Percentiles rank a stretch among this genome's conserved stretches.
Conservation (phyloP, 1,140 invertebrate genomes). For the Drosophila littoralis region DNA sequence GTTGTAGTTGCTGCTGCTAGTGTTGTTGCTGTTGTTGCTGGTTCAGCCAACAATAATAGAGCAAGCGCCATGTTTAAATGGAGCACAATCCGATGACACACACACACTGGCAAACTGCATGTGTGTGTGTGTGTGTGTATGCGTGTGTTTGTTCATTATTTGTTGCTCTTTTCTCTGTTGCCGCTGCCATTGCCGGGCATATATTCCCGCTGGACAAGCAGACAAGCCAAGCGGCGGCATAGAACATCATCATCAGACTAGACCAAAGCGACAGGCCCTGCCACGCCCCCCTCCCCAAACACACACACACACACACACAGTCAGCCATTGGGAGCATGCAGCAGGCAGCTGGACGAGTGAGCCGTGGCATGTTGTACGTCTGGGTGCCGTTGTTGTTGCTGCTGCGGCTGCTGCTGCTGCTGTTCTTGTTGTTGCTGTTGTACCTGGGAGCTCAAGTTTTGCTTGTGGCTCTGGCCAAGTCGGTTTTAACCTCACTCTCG, state of each 20-base stretch:
- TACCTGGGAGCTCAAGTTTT: constrained; percentile 72
- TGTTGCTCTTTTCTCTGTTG: constrained; percentile 76
- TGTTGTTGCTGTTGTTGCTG: constrained; percentile 38
- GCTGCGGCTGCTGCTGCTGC: constrained; percentile 30
- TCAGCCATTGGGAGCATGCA: constrained; percentile 38
- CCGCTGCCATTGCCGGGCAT: constrained; percentile 43
- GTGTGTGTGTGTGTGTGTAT: constrained; percentile 24
- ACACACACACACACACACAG: background rate
- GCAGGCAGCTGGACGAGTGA: constrained; percentile 37
- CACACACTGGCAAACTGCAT: constrained; percentile 32
- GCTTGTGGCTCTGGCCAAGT: constrained; percentile 45
- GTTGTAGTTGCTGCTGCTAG: constrained; percentile 28
- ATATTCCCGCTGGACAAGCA: constrained; percentile 66
- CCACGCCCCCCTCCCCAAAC: background rate
- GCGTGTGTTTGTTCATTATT: constrained; percentile 74
- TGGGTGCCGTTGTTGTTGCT: constrained; percentile 65
- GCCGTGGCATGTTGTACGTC: constrained; percentile 51
- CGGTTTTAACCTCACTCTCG: constrained; percentile 70
- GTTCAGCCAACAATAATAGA: constrained; percentile 71
- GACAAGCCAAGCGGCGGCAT: constrained; percentile 71
- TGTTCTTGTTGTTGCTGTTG: constrained; percentile 19
- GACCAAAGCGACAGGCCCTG: constrained; percentile 11
- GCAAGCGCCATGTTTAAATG: constrained; percentile 80
- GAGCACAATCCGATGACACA: constrained; percentile 64
- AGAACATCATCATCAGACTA: constrained; percentile 77